These are phyloP conservation scores for Stenodema calcarata DNA, from an alignment of 2,888 invertebrate genomes.

Conservation along the genomic window DNA sequence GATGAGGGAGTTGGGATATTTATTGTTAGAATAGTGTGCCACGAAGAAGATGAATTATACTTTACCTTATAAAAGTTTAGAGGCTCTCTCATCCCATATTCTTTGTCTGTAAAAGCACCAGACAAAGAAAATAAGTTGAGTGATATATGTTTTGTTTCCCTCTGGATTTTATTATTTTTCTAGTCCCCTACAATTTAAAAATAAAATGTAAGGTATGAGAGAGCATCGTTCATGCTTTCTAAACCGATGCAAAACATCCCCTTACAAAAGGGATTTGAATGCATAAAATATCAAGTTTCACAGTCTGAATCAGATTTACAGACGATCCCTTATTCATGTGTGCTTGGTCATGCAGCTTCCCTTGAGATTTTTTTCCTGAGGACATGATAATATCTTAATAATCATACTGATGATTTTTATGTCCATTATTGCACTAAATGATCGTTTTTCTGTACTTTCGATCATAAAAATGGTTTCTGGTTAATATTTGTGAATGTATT, in stretches of 20 bases:
- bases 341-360: neutral
- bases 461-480: too few relatives aligned
- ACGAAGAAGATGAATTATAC: neutral
- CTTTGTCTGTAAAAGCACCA: neutral
- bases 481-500: too few relatives aligned
- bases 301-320: slow-evolving; percentile 12
- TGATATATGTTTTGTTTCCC: neutral
- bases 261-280: slow-evolving; percentile 34
- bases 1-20: neutral
- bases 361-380: neutral
- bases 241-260: slow-evolving; percentile 30
- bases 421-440: too few relatives aligned
- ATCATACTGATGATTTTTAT: too few relatives aligned
- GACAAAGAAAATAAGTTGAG: neutral
- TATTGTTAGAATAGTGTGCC: neutral
- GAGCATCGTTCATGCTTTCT: neutral
- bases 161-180: neutral
- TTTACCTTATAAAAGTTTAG: neutral
- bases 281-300: slow-evolving; percentile 30
- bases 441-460: too few relatives aligned
- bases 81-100: neutral
- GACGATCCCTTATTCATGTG: slow-evolving; percentile 29
- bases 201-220: neutral
- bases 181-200: neutral
- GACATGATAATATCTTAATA: too few relatives aligned